These are phyloP conservation scores for Syngnathus scovelli DNA, from an alignment of 2,113 vertebrate species.

Conservation along the genomic window DNA sequence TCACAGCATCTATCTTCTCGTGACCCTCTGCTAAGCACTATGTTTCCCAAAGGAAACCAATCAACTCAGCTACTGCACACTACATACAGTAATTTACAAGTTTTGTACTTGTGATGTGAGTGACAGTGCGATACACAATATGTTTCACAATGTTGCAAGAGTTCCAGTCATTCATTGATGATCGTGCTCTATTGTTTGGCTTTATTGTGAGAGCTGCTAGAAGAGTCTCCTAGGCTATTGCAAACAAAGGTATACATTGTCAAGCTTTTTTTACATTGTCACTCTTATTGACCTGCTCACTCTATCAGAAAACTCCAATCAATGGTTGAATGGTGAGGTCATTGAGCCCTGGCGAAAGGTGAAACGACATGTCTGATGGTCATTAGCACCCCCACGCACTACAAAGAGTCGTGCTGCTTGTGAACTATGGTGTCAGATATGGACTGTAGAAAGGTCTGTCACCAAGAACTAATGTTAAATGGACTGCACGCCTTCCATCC, in stretches of 20 bases:
- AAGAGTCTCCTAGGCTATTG: slow-evolving; percentile 36
- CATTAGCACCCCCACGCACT: slow-evolving; percentile 1
- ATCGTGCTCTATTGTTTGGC: slow-evolving; percentile 15
- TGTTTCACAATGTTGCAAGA: slow-evolving; percentile 7
- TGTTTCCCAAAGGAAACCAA: slow-evolving; percentile 45
- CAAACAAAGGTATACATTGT: slow-evolving; percentile 38
- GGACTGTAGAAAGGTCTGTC: slow-evolving; percentile 9
- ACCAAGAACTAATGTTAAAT: background rate
- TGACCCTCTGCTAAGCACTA: slow-evolving; percentile 46
- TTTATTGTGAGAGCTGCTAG: slow-evolving; percentile 39
- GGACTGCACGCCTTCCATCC: background rate
- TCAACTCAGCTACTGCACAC: slow-evolving; percentile 40
- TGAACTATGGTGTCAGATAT: background rate
- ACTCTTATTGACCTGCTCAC: slow-evolving; percentile 37
- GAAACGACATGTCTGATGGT: slow-evolving; percentile 17
- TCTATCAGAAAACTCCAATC: slow-evolving; percentile 31
- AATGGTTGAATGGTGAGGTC: slow-evolving; percentile 26
- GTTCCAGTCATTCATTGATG: slow-evolving; percentile 4
- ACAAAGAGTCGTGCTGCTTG: slow-evolving; percentile 5
- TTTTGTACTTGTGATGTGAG: slow-evolving; percentile 32
- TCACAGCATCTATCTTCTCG: slow-evolving; percentile 47
- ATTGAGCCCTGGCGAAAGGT: slow-evolving; percentile 16
- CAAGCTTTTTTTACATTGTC: slow-evolving; percentile 35
- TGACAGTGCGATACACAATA: slow-evolving; percentile 14
- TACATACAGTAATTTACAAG: slow-evolving; percentile 31